Conservation (phyloP, 2,113 vertebrate genomes). For the Eudyptes chrysolophus region DNA sequence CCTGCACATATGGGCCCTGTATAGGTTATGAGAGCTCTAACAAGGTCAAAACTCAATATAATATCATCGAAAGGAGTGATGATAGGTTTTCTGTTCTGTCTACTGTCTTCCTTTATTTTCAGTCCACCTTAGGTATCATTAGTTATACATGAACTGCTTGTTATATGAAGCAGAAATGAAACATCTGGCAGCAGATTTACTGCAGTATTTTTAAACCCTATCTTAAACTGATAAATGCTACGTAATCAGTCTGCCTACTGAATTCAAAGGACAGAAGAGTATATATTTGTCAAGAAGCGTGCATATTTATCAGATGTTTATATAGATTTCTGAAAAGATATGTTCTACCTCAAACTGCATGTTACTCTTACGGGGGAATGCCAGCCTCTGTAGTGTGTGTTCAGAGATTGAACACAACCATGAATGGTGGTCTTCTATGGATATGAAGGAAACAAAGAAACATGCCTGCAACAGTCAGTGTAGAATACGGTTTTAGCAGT, state of each 20-base stretch:
- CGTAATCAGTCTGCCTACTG: background rate
- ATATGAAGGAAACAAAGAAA: background rate
- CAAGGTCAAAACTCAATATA: background rate
- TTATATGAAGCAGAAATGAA: background rate
- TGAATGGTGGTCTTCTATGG: background rate
- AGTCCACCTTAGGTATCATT: background rate
- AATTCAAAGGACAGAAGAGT: background rate
- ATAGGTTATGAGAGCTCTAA: background rate
- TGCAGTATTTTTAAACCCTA: background rate
- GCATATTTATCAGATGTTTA: background rate
- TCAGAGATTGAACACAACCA: background rate
- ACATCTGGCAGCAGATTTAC: background rate
- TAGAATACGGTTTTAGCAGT: rapidly evolving
- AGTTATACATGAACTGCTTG: background rate
- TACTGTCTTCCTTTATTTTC: background rate
- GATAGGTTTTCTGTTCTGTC: background rate
- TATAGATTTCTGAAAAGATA: background rate
- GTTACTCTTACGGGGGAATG: background rate
- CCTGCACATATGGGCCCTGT: background rate
- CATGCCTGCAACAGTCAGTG: background rate
- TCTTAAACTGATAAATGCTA: background rate
- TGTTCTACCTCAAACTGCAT: background rate
- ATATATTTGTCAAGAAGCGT: background rate
- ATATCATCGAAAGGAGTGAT: background rate
- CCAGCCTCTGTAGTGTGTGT: background rate